A percentile compares a stretch with the other conserved stretches of the same genome.
Conservation (phyloP, 1,140 invertebrate species). For the Diachasma alloeum region DNA sequence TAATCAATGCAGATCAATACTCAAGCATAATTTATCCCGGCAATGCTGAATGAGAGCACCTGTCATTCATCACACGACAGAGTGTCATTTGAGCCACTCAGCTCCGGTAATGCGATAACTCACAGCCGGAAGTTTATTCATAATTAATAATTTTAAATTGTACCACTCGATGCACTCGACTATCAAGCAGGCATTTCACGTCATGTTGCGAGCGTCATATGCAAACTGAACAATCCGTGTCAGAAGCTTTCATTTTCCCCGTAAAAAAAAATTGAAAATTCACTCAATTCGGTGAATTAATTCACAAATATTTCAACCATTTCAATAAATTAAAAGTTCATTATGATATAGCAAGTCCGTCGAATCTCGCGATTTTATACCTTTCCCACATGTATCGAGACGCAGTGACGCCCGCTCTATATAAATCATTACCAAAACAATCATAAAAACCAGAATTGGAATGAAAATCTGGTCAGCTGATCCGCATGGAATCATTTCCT, state of each 20-base stretch:
- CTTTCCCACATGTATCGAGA: conserved; percentile 44
- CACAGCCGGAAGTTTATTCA: background rate
- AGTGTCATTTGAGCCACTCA: background rate
- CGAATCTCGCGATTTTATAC: conserved; percentile 43
- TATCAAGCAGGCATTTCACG: background rate
- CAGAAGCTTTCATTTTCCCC: background rate
- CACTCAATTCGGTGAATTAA: background rate
- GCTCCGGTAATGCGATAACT: background rate
- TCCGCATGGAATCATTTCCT: background rate
- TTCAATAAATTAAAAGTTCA: conserved; percentile 11
- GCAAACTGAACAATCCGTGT: background rate
- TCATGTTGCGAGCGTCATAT: background rate
- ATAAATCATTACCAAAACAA: conserved; percentile 18
- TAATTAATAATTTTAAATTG: background rate
- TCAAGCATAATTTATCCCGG: background rate
- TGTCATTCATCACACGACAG: background rate
- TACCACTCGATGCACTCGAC: background rate
- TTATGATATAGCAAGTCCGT: background rate
- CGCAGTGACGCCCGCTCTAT: conserved; percentile 35
- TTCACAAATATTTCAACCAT: background rate
- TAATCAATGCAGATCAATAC: background rate
- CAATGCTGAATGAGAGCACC: background rate
- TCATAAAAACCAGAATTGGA: conserved; percentile 9
- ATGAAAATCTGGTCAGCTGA: background rate
- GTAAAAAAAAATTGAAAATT: background rate